Evolutionary conservation across 2,888 invertebrate genomes (phyloP), one percentile per base, ranked within the genome.

Genomic region (Sisyra terminalis): DNA sequence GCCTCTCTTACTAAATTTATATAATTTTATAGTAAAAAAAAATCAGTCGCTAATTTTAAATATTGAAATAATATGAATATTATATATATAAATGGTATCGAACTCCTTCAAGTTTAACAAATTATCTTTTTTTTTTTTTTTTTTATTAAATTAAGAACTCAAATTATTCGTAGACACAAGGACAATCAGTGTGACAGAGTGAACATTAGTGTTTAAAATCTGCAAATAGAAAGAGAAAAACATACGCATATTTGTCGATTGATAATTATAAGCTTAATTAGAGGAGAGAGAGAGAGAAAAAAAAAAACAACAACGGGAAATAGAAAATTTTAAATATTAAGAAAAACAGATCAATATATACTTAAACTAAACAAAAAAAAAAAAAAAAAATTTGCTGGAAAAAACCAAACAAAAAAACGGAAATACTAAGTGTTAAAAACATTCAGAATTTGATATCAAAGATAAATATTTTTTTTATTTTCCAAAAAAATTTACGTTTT

Each of bases 191-290:
- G 37, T 37, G 37, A 37, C 18, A 17, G 37, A 37, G 37, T 37
- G 37, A 37, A 37, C 37, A 37, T 18, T 37, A 37, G 35, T 24
- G 37, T 37, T 17, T 17, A 37, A 17, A 10, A 37, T 37, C 37
- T 37, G 37, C 18, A 37, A 37, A 37, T 37, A 37, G 37, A 37
- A 37, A 37, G 18, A 37, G 35, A 37, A 37, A 37, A 37, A 37
- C 37, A 18, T 37, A 37, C 37, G 37, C 37, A 37, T 37, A 37
- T 37, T 37, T 37, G 16, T 16, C 18, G 37, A 17, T 16, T 11
- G 11, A 18, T 37, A 37, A 15, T 15, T 10, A 36, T 36, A 18
- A 24, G 24, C 24, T 24, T 24, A 24, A 24, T 24, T 24, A 24
- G 10, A 6, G 16, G 10, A n/a, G 7, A 14, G 17, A 37, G 10